phyloP scores from a whole-genome alignment of 2,113 vertebrate species.

The human (Homo sapiens) region DNA sequence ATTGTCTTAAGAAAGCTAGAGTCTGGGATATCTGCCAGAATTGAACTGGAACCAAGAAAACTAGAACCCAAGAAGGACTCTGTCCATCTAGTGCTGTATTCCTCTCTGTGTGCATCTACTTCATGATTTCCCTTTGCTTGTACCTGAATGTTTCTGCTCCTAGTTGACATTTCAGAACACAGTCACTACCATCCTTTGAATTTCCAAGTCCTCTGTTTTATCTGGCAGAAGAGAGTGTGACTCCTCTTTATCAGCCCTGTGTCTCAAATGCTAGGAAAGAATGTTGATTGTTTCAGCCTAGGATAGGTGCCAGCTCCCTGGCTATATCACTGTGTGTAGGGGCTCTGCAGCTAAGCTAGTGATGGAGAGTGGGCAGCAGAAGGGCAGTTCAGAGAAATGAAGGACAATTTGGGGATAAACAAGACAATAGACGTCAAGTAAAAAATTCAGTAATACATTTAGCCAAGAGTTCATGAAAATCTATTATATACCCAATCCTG shows the following conservation, averaged over 20 bases:
- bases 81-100: not conserved
- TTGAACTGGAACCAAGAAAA: not conserved
- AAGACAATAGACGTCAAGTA: not conserved
- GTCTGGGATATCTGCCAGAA: not conserved
- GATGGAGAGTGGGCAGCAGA: not conserved
- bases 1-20: not conserved
- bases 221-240: not conserved
- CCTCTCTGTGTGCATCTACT: not conserved
- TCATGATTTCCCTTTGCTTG: not conserved
- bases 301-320: not conserved
- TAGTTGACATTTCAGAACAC: not conserved
- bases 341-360: not conserved
- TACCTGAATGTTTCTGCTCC: not conserved
- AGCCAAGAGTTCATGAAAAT: not conserved
- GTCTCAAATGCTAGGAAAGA: not conserved
- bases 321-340: not conserved
- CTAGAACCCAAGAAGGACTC: not conserved
- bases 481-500: not conserved
- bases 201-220: not conserved
- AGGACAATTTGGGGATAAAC: not conserved
- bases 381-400: not conserved
- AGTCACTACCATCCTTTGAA: not conserved
- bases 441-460: not conserved
- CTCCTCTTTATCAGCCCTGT: not conserved
- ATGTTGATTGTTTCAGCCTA: not conserved